Percentiles rank a stretch among this genome's conserved stretches.
phyloP scores from a whole-genome alignment of 2,113 vertebrate genomes.

The Pituophis catenifer region DNA sequence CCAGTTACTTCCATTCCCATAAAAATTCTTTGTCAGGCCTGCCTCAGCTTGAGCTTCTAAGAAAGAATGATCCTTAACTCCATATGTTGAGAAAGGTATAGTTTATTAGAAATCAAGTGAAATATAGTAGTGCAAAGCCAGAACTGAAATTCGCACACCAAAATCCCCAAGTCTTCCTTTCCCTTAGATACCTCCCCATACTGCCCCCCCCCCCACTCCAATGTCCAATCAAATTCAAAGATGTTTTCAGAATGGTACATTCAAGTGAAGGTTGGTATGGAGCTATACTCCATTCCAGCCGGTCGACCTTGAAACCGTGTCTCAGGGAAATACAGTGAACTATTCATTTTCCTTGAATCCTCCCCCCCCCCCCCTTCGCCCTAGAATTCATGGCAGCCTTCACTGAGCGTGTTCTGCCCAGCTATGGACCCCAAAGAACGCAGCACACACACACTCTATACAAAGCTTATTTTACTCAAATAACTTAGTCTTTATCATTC shows the following conservation, averaged over 20 bases:
- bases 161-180: not conserved
- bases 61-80: not conserved
- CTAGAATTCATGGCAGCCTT: not conserved
- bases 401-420: not conserved
- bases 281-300: not conserved
- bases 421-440: too few species aligned
- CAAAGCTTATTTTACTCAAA: too few species aligned
- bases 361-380: fast-evolving
- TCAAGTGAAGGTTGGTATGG: not conserved
- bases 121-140: not conserved
- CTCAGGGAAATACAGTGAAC: not conserved
- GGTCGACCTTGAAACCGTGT: not conserved
- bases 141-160: not conserved
- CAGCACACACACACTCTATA: too few species aligned
- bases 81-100: not conserved
- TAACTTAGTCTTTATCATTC: too few species aligned
- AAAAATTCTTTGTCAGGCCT: not conserved
- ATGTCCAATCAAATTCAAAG: not conserved
- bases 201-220: not conserved
- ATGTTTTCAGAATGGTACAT: not conserved
- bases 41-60: not conserved
- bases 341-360: not conserved
- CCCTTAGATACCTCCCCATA: not conserved
- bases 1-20: not conserved
- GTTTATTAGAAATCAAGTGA: not conserved